Conservation (phyloP, 2,888 invertebrate genomes). For the Gastrophysa polygoni region DNA sequence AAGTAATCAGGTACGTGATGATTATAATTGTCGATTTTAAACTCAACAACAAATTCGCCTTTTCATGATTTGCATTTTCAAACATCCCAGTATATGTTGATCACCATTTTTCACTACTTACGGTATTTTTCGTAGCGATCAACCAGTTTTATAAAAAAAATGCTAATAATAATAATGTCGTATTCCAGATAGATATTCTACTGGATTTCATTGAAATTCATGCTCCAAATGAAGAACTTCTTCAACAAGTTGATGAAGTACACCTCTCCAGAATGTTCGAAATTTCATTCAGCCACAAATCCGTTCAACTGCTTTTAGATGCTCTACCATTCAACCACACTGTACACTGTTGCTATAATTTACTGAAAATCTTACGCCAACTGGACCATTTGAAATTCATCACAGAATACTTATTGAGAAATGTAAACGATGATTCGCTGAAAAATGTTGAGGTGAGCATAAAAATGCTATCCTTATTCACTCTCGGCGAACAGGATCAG, state of each 20-base stretch:
- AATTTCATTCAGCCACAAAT: constrained; percentile 58
- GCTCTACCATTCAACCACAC: constrained; percentile 66
- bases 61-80: too few species aligned
- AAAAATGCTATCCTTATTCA: constrained; percentile 70
- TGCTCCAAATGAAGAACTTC: constrained; percentile 63
- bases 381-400: constrained; percentile 69
- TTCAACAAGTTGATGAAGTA: constrained; percentile 60
- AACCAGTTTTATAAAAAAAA: too few species aligned
- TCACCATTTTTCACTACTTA: too few species aligned
- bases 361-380: constrained; percentile 68
- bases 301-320: constrained; percentile 64
- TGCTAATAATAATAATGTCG: too few species aligned
- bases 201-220: constrained; percentile 74
- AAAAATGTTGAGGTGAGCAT: constrained; percentile 70
- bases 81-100: too few species aligned
- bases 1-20: constrained; percentile 47
- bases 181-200: constrained; percentile 67
- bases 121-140: too few species aligned
- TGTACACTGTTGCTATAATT: constrained; percentile 66
- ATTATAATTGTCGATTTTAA: too few species aligned
- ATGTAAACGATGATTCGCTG: constrained; percentile 61
- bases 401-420: constrained; percentile 64
- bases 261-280: constrained; percentile 65
- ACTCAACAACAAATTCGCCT: too few species aligned
- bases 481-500: constrained; percentile 62